Conservation (phyloP, 2,113 vertebrate genomes). For the Ranitomeya variabilis region DNA sequence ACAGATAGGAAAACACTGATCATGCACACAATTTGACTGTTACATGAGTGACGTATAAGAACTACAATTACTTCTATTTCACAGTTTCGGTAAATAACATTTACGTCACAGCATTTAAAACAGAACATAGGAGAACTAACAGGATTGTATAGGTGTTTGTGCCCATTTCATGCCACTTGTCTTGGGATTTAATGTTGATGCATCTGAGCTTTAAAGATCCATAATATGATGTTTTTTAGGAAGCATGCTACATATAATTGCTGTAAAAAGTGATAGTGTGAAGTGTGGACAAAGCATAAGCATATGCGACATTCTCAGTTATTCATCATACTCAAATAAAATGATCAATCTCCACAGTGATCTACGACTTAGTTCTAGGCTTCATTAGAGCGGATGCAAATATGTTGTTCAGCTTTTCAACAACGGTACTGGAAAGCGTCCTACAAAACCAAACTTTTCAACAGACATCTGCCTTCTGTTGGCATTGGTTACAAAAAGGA, state of each 20-base stretch:
- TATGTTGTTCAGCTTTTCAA: too few species aligned
- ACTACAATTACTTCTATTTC: background rate
- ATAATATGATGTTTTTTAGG: background rate
- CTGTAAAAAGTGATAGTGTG: too few species aligned
- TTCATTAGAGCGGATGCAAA: too few species aligned
- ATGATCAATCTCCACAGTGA: too few species aligned
- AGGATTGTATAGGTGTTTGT: background rate
- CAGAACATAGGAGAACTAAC: background rate
- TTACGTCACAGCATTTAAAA: background rate
- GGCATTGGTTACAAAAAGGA: too few species aligned
- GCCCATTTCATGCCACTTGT: background rate
- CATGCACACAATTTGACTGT: background rate
- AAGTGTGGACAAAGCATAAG: too few species aligned
- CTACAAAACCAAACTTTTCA: too few species aligned
- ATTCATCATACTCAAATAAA: too few species aligned
- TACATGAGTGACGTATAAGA: conserved; percentile 9
- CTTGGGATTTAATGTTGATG: background rate
- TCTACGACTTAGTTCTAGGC: too few species aligned
- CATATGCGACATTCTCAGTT: too few species aligned
- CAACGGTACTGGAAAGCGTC: too few species aligned
- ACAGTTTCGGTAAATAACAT: background rate
- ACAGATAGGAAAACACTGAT: background rate
- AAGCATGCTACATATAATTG: background rate
- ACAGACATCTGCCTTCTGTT: too few species aligned
- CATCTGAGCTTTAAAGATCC: background rate